phyloP scores from a whole-genome alignment of 2,113 vertebrate genomes.

The Nycticorax nycticorax region DNA sequence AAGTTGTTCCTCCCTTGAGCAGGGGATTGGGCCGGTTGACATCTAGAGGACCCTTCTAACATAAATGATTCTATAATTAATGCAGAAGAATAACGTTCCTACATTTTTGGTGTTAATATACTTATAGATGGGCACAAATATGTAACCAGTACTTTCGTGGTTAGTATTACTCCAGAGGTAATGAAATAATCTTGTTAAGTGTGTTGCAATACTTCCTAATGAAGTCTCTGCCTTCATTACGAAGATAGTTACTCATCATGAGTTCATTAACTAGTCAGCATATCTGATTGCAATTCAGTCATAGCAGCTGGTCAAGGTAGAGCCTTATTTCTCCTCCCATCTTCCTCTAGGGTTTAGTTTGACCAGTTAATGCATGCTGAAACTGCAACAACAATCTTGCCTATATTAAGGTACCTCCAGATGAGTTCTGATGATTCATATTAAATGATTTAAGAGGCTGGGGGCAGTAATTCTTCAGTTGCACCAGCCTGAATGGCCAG shows the following conservation, averaged over 20 bases:
- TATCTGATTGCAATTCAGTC: neutral
- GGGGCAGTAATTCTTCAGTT: neutral
- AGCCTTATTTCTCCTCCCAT: neutral
- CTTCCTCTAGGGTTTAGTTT: neutral
- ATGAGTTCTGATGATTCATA: neutral
- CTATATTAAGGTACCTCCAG: neutral
- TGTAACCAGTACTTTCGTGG: neutral
- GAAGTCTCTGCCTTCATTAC: neutral
- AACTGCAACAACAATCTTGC: neutral
- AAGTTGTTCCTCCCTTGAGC: neutral
- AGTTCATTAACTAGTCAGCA: neutral
- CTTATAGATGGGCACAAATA: neutral
- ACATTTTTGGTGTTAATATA: neutral
- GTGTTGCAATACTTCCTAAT: neutral
- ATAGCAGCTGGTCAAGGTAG: neutral
- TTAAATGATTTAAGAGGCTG: neutral
- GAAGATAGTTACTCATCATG: neutral
- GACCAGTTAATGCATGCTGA: neutral
- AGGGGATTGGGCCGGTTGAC: neutral
- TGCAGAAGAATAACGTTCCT: neutral
- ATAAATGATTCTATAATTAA: neutral
- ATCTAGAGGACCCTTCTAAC: neutral
- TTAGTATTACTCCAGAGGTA: neutral
- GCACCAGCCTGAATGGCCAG: neutral
- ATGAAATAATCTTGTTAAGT: neutral